Conservation (phyloP, 2,113 vertebrate species). For the Pelvicachromis taeniatus region DNA sequence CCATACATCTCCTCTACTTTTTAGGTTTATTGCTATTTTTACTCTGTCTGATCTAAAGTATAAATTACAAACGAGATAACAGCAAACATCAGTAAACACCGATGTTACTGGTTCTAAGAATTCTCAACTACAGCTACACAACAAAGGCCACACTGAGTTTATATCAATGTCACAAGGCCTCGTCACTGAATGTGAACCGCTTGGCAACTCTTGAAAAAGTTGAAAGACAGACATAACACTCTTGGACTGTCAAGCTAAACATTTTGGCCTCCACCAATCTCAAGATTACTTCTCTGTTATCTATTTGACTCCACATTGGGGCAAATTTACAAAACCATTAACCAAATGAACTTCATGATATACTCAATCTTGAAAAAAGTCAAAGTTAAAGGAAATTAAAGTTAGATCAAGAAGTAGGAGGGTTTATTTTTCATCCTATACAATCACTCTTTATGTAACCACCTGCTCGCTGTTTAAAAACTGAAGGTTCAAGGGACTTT, state of each 20-base stretch:
- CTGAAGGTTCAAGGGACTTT: neutral
- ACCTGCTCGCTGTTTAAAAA: too few relatives aligned
- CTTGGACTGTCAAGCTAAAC: rapidly evolving
- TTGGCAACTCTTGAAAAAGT: neutral
- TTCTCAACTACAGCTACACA: neutral
- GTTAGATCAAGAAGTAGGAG: neutral
- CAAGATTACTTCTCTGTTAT: neutral
- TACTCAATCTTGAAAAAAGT: rapidly evolving
- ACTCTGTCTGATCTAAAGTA: neutral
- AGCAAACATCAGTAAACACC: neutral
- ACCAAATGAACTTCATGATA: neutral
- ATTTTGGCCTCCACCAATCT: rapidly evolving
- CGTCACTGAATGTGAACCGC: neutral
- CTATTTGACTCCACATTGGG: neutral
- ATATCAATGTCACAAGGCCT: neutral
- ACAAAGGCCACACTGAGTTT: neutral
- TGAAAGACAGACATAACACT: neutral
- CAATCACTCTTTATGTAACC: neutral
- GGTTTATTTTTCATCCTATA: neutral
- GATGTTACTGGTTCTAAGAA: neutral
- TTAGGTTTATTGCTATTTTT: neutral
- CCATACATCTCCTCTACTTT: neutral
- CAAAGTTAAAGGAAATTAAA: too few relatives aligned
- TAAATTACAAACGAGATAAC: neutral
- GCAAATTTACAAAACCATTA: neutral